These are phyloP conservation scores for Xenopus borealis DNA, from an alignment of 2,113 vertebrate genomes.

Conservation along the genomic window DNA sequence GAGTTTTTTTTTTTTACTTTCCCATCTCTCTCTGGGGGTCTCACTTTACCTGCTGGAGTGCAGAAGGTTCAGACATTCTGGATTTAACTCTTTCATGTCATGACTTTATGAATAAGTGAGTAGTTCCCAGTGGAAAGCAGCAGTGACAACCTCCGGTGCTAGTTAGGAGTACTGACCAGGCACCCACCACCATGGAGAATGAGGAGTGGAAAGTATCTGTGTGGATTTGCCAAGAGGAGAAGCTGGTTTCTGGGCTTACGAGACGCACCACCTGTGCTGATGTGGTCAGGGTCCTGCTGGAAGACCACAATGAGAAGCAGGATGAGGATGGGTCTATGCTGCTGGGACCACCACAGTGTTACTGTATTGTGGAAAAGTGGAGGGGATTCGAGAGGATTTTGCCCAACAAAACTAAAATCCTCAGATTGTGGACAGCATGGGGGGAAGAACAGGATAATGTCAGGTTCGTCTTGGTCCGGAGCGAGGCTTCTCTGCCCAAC, in stretches of 20 bases:
- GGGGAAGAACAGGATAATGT: slow-evolving; percentile 85
- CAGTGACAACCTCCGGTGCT: background rate
- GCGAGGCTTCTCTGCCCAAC: slow-evolving; percentile 76
- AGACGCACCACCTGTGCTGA: slow-evolving; percentile 89
- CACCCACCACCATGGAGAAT: slow-evolving; percentile 57
- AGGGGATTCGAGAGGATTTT: slow-evolving; percentile 86
- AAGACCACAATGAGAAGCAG: slow-evolving; percentile 68
- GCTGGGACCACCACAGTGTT: slow-evolving; percentile 74
- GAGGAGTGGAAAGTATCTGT: slow-evolving; percentile 80
- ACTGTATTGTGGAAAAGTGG: slow-evolving; percentile 93
- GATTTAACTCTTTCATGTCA: background rate
- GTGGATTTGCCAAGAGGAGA: slow-evolving; percentile 91
- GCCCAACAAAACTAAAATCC: slow-evolving; percentile 84
- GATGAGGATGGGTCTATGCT: slow-evolving; percentile 66
- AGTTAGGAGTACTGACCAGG: background rate
- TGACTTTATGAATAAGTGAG: slow-evolving; percentile 8
- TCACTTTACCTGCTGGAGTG: background rate
- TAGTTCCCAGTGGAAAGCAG: background rate
- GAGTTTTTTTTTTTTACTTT: background rate
- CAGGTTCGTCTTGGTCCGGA: slow-evolving; percentile 83
- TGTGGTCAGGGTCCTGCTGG: slow-evolving; percentile 80
- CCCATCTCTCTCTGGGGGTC: background rate
- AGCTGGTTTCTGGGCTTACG: slow-evolving; percentile 83
- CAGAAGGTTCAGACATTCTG: background rate
- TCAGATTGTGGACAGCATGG: slow-evolving; percentile 90